phyloP scores from a whole-genome alignment of 2,888 invertebrate genomes.

The Tromatobia lineatoria region DNA sequence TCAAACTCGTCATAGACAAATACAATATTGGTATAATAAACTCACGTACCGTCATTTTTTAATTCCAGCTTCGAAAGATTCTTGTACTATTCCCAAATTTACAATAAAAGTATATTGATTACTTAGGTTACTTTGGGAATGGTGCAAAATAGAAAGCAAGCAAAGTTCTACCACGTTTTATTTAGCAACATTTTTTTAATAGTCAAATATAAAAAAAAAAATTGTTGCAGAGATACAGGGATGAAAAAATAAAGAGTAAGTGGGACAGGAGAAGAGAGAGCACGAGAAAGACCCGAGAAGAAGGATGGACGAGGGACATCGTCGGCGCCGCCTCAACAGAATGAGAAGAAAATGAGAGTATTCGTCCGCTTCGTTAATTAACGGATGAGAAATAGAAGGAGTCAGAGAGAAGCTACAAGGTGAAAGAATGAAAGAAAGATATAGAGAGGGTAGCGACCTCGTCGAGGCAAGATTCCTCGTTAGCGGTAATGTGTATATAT shows the following conservation, averaged over 20 bases:
- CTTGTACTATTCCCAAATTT: too few species aligned
- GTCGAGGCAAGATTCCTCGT: slow-evolving; percentile 63
- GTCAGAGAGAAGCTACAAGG: slow-evolving; percentile 16
- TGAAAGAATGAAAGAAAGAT: slow-evolving; percentile 24
- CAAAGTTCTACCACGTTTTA: neutral
- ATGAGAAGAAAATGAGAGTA: slow-evolving; percentile 73
- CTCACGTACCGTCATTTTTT: too few species aligned
- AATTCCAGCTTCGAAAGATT: too few species aligned
- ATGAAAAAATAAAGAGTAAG: slow-evolving; percentile 37
- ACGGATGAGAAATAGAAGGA: slow-evolving; percentile 39
- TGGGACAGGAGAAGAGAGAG: slow-evolving; percentile 25
- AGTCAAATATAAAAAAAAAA: neutral
- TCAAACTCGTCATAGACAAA: too few species aligned
- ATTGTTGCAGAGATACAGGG: neutral
- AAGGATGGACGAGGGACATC: slow-evolving; percentile 46
- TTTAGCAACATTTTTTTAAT: neutral
- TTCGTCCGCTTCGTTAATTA: slow-evolving; percentile 72
- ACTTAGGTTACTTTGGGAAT: too few species aligned
- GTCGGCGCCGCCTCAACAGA: slow-evolving; percentile 31
- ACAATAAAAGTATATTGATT: too few species aligned
- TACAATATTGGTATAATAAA: too few species aligned
- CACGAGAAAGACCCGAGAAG: slow-evolving; percentile 59
- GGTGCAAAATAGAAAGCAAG: too few species aligned
- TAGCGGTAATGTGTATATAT: slow-evolving; percentile 54
- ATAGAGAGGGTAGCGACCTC: slow-evolving; percentile 65